Evolutionary conservation across 2,797 vertebrate genomes (phyloP), one percentile per base, ranked within the genome.

Genomic region (Girardinus metallicus): DNA sequence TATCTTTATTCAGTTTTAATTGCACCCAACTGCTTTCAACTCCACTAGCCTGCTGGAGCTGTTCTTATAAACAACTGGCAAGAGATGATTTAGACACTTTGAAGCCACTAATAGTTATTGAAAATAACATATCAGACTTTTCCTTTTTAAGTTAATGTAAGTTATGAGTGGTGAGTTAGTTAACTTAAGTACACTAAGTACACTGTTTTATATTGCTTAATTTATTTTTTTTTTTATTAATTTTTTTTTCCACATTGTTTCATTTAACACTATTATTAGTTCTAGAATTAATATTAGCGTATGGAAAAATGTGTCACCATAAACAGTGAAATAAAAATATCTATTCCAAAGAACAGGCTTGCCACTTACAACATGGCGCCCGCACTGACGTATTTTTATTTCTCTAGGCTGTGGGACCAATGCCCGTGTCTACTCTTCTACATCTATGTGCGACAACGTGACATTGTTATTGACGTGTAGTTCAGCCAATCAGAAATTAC

Each of bases 401-500:
- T 64, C 62, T 36, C 0, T 1, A 39, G 34, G 18, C 62, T 3
- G 62, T 21, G 34, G 21, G 18, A 5, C 62, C 23, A 5, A 16
- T 39, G 34, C 8, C 1, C 2, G 34, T 39, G 15, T 66, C 62
- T 66, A 66, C 62, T 39, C 62, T 66, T 66, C 34, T 66, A 39
- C 36, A 21, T 66, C 62, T 66, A 66, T 66, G 62, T 66, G 62
- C 31, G 62, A 26, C 34, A 66, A 1, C 34, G 10, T 7, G 16
- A 31, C 29, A 0, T 34, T 75, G 81, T 85, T 78, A 89, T 74
- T 89, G 91, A 84, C 82, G 47, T 68, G 3, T 0, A 2, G 0
- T 0, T 15, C 0, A 91, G 47, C 92, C 92, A 93, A 94, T 83
- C 23, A 34, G 7, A 75, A 39, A 31, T 79, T 93, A 92, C 89